Base-by-base conservation (phyloP, 1,140 invertebrate species). In the Sinonovacula constricta region DNA sequence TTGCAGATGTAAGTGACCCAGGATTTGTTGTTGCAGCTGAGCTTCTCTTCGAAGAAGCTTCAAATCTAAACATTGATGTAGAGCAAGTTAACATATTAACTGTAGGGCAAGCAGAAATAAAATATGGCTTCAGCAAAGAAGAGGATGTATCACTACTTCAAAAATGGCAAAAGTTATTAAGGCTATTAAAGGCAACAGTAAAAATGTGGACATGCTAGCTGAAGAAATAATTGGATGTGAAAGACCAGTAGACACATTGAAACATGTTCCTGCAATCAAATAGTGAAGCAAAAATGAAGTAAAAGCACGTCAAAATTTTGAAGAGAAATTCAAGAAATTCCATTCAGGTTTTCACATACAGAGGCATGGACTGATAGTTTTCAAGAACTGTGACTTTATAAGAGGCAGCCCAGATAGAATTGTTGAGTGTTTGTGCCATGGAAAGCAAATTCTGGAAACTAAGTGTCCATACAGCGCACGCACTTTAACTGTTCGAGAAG, bases 351-450 rank as follows among this genome's bases (percentile, higher is more conserved):
- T 67, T 3, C 15, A 30, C 12, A 30, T 67, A 30, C 24, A 53
- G 31, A 49, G 54, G 54, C n/a, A 53, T 2, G 45, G 45, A 4
- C 22, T 67, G 22, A 30, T 67, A 14, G 65, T 67, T 36, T 67
- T 7, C n/a, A 67, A 67, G 28, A 49, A 67, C 1, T 31, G 7
- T 1, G 31, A 51, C 22, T 67, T 53, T 67, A 22, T 67, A 22
- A 51, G 65, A 67, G 65, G 45, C 10, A 18, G 5, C 14, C 65
- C 39, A 12, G 65, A 67, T 67, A 49, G 65, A 51, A 67, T 67
- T 24, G 36, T 28, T 24, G 26, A 12, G 1, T 65, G 62, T 24
- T 28, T 18, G 7, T 65, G 62, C 24, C 36, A 65, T 28, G 26
- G 62, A 3, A 12, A 31, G 1, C 3, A 34, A 14, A 33, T 65